Evolutionary conservation across 2,113 vertebrate species (phyloP).

Genomic region (Mastomys natalensis): DNA sequence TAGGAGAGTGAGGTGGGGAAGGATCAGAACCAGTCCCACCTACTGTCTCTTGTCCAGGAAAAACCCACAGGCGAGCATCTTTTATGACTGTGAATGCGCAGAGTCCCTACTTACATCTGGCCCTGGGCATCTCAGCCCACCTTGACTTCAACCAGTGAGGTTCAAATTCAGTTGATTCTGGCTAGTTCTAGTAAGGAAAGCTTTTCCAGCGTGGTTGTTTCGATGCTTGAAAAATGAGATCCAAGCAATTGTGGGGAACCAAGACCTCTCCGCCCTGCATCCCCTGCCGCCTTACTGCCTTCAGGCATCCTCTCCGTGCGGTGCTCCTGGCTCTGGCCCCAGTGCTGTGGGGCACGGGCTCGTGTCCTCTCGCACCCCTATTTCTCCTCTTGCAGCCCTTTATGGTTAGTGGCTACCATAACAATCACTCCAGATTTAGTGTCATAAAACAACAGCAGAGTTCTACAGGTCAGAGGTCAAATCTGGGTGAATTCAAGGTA

Average conservation of each 20-base stretch:
- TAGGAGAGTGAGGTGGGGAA: constrained; percentile 60
- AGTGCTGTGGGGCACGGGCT: background rate
- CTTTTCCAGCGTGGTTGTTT: constrained; percentile 18
- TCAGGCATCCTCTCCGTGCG: accelerated
- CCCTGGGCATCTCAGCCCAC: background rate
- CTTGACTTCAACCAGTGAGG: background rate
- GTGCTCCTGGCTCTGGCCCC: background rate
- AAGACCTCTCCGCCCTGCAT: background rate
- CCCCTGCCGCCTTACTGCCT: background rate
- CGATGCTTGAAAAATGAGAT: background rate
- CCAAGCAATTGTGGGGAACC: background rate
- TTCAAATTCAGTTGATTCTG: constrained; percentile 26
- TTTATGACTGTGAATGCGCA: background rate
- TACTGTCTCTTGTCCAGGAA: background rate
- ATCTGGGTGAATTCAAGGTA: background rate
- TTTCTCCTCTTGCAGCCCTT: background rate
- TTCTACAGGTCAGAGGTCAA: background rate
- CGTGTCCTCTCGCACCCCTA: background rate
- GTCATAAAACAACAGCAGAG: background rate
- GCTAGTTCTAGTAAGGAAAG: constrained; percentile 24
- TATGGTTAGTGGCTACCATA: background rate
- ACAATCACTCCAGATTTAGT: background rate
- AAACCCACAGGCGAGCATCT: background rate
- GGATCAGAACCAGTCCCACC: background rate
- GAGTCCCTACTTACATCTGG: background rate